Conservation (phyloP, 1,140 invertebrate genomes). For the Calephelis nemesis region DNA sequence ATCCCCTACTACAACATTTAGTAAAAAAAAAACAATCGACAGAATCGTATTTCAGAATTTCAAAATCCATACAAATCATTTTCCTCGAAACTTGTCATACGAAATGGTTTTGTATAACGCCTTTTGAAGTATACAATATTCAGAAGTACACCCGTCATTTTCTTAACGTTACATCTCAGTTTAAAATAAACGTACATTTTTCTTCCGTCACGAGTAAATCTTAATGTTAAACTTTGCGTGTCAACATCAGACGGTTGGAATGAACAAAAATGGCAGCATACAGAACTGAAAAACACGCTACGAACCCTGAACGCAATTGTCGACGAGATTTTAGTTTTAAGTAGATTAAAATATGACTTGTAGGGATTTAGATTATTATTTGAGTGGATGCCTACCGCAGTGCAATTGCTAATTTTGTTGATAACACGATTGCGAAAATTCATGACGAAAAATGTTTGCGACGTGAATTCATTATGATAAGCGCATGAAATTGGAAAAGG, state of each 20-base stretch:
- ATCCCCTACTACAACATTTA: too few relatives aligned
- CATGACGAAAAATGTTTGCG: constrained; percentile 7
- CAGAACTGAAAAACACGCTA: constrained; percentile 16
- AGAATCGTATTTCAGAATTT: too few relatives aligned
- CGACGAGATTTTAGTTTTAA: constrained; percentile 16
- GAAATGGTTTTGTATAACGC: too few relatives aligned
- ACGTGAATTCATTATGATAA: background rate
- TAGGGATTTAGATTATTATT: constrained; percentile 16
- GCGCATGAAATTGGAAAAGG: background rate
- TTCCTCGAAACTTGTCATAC: too few relatives aligned
- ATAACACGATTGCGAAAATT: constrained; percentile 5
- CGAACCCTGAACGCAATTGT: constrained; percentile 20
- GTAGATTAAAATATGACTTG: constrained; percentile 17
- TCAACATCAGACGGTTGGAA: constrained; percentile 14
- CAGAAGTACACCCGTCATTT: background rate
- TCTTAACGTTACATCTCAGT: constrained; percentile 4
- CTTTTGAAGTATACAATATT: too few relatives aligned
- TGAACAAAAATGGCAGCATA: constrained; percentile 19
- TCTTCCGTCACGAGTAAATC: constrained; percentile 16
- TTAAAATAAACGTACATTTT: constrained; percentile 12
- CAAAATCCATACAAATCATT: too few relatives aligned
- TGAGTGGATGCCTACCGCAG: constrained; percentile 9
- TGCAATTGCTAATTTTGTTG: constrained; percentile 17
- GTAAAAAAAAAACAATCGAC: too few relatives aligned
- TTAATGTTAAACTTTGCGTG: constrained; percentile 13